A percentile compares a stretch with the other conserved stretches of the same genome.
These are phyloP conservation scores for Macropus fuliginosus DNA, from an alignment of 2,797 vertebrate species.

Conservation along the genomic window DNA sequence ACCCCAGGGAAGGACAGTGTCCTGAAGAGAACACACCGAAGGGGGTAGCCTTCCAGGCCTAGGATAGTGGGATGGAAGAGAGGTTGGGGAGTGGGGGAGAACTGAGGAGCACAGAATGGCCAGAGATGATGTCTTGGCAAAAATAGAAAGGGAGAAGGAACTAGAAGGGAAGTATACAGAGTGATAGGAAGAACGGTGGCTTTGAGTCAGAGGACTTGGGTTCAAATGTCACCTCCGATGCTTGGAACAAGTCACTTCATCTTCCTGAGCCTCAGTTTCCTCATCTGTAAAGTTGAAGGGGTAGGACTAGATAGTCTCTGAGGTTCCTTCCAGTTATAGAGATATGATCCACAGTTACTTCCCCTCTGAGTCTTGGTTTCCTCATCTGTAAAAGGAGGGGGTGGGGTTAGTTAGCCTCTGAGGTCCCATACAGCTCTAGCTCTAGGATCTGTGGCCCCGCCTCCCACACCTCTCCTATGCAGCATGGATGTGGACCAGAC, in stretches of 20 bases:
- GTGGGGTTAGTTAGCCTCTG: background rate
- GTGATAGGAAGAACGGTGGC: background rate
- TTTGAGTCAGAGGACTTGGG: background rate
- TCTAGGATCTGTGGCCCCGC: background rate
- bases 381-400: background rate
- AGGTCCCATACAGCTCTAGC: background rate
- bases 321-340: background rate
- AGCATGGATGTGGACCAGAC: constrained; percentile 91
- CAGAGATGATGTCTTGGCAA: background rate
- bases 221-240: background rate
- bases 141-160: background rate
- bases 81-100: background rate
- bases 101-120: background rate
- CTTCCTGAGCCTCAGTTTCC: background rate
- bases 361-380: background rate
- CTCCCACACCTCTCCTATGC: constrained; percentile 24
- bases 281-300: background rate
- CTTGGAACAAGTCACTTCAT: background rate
- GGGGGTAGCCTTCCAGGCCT: background rate
- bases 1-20: background rate
- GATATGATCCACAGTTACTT: too few species aligned
- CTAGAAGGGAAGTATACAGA: background rate
- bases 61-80: background rate
- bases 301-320: background rate
- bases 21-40: background rate